Evolutionary conservation across 1,140 invertebrate species (phyloP).

Genomic region (Drosophila hydei): DNA sequence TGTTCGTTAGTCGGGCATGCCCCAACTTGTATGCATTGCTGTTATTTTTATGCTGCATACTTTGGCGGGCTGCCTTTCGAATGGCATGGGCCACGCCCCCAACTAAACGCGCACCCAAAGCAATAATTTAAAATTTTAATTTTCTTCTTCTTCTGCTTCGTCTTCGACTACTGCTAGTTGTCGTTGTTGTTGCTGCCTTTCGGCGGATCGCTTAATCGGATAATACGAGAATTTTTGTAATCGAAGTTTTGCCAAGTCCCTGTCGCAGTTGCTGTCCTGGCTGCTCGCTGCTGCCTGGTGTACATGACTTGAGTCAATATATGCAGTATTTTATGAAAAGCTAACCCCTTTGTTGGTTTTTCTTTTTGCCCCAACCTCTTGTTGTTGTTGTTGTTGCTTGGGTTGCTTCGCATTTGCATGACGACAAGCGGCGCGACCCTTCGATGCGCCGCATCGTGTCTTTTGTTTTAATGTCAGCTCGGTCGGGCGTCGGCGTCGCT

Average conservation of each 20-base stretch:
- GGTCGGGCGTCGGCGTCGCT: constrained; percentile 57
- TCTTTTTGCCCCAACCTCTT: no score
- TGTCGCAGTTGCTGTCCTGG: constrained; percentile 33
- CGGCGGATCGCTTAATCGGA: constrained; percentile 63
- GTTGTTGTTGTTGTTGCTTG: constrained; percentile 18
- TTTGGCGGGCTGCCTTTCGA: constrained; percentile 28
- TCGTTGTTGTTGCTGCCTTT: constrained; percentile 8
- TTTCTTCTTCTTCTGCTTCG: constrained; percentile 15
- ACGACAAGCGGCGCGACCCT: constrained; percentile 27
- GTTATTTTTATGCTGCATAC: constrained; percentile 64
- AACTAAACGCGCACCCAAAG: constrained; percentile 36
- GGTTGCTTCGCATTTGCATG: constrained; percentile 61
- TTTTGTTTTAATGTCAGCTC: constrained; percentile 78
- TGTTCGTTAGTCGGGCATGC: not conserved
- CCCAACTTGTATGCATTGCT: not conserved
- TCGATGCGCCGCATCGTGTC: constrained; percentile 39
- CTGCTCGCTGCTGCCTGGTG: constrained; percentile 36
- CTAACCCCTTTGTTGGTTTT: constrained; percentile 62
- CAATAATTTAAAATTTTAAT: constrained; percentile 79
- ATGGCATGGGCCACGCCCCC: constrained; percentile 38
- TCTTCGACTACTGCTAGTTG: not conserved
- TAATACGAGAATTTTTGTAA: constrained; percentile 68
- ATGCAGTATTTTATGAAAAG: constrained; percentile 73
- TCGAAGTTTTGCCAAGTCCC: constrained; percentile 75
- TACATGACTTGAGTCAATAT: constrained; percentile 81